phyloP scores from a whole-genome alignment of 2,113 vertebrate species.

The Gila orcuttii region DNA sequence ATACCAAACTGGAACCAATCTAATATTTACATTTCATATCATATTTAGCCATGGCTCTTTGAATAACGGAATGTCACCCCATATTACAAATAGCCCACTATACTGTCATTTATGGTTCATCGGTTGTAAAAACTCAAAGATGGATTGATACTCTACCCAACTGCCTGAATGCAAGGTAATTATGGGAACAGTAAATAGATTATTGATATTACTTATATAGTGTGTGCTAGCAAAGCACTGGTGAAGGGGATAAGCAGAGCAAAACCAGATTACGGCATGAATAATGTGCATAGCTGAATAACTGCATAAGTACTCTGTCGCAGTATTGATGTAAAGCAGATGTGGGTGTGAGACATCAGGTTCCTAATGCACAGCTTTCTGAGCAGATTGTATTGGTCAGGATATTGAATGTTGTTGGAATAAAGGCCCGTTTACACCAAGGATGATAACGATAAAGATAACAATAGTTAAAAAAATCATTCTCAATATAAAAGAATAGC shows the following conservation, averaged over 20 bases:
- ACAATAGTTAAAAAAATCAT: no score
- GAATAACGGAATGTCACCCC: constrained; percentile 44
- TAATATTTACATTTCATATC: constrained; percentile 11
- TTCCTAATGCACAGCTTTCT: neutral
- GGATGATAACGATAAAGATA: no score
- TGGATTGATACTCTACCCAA: constrained; percentile 24
- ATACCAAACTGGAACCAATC: neutral
- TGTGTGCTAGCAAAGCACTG: constrained; percentile 16
- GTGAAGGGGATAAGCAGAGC: neutral
- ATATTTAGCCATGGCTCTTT: neutral
- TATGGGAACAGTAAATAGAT: constrained; percentile 35
- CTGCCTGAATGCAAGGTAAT: constrained; percentile 24
- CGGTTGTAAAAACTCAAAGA: constrained; percentile 12
- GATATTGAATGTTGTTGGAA: neutral
- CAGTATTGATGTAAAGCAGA: neutral
- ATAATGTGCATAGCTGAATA: neutral
- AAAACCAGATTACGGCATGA: constrained; percentile 29
- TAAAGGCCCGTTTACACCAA: neutral
- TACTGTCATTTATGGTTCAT: constrained; percentile 16
- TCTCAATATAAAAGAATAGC: no score
- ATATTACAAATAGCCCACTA: constrained; percentile 51
- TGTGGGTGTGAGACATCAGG: neutral
- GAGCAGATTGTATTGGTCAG: constrained; percentile 3
- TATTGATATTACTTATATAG: constrained; percentile 36
- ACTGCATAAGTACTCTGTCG: neutral